Evolutionary conservation across 2,797 vertebrate genomes (phyloP), one percentile per base, ranked within the genome.

Genomic region (Phoebastria nigripes): DNA sequence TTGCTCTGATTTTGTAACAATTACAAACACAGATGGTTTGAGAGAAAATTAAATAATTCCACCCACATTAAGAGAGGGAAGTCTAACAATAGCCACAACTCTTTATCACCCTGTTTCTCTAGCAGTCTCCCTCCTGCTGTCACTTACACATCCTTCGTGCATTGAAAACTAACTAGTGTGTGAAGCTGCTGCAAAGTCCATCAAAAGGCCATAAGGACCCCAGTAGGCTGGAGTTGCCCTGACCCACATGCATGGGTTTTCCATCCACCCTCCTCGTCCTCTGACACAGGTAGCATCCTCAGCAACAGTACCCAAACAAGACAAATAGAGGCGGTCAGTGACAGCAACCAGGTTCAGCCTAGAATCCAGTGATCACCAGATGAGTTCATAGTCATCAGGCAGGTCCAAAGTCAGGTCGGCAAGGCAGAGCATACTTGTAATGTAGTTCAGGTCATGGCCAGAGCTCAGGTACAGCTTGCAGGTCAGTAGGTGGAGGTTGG

Each of bases 11-110:
- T 92, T 80, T 67, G 14, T 91, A 83, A 86, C 25, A 80, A 41
- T 44, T 89, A 78, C 54, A 87, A 91, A 82, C 83, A 67, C 79
- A 88, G 84, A 88, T 91, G 79, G 87, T 72, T 83, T 93, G 72
- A 83, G 76, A 86, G 54, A 79, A 91, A 83, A 79, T 69, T 21
- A 83, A 93, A 39, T 87, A 74, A 78, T 96, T 93, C 71, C 56
- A 62, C 88, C 61, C 78, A 82, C 92, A 15, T 18, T 56, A 82
- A 89, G 78, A 61, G 14, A 21, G 69, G 14, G 41, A 82, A 78
- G 65, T 81, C 87, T 93, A 91, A 89, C 93, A 96, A 86, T 59
- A 91, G 56, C 81, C 79, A 44, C 47, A 82, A 25, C 46, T 82
- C 76, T 31, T 25, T 83, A 33, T 73, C 67, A 54, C 37, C 47